phyloP scores from a whole-genome alignment of 53 echinoderm and acorn worm species.

The Echinarachnius parma region DNA sequence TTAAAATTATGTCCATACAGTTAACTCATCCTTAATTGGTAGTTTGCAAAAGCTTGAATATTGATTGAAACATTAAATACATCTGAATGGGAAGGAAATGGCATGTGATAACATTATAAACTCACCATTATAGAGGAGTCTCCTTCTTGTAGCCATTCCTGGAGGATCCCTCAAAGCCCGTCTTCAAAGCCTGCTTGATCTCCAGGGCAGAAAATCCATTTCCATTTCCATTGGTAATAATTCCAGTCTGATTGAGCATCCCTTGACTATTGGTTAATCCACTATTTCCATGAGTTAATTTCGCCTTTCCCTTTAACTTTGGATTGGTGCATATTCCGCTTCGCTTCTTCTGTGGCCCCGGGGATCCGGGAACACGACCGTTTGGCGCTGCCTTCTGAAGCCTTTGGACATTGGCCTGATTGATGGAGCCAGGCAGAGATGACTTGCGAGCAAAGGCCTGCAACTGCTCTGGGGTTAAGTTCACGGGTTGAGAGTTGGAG shows the following conservation, averaged over 20 bases:
- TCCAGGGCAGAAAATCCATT: conserved; percentile 80
- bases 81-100: neutral
- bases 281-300: conserved; percentile 64
- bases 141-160: conserved; percentile 98
- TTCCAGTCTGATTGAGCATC: conserved; percentile 54
- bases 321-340: conserved; percentile 94
- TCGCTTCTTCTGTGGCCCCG: conserved; percentile 66
- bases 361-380: conserved; percentile 63
- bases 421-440: conserved; percentile 89
- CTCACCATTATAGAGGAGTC: conserved; percentile 88
- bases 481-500: conserved; percentile 60
- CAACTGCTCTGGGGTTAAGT: conserved; percentile 35
- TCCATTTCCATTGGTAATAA: conserved; percentile 60
- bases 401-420: conserved; percentile 81
- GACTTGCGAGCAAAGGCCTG: conserved; percentile 78
- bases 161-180: conserved; percentile 85
- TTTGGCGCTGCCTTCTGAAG: conserved; percentile 42
- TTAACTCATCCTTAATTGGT: too few relatives aligned
- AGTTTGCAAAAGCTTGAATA: too few relatives aligned
- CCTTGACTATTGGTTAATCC: conserved; percentile 71
- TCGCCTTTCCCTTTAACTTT: conserved; percentile 68
- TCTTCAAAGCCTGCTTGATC: conserved; percentile 88
- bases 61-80: neutral
- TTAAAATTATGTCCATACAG: neutral
- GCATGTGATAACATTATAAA: neutral